Percentiles rank a stretch among this genome's conserved stretches.
Conservation (phyloP, 2,888 invertebrate genomes). For the Troides aeacus region DNA sequence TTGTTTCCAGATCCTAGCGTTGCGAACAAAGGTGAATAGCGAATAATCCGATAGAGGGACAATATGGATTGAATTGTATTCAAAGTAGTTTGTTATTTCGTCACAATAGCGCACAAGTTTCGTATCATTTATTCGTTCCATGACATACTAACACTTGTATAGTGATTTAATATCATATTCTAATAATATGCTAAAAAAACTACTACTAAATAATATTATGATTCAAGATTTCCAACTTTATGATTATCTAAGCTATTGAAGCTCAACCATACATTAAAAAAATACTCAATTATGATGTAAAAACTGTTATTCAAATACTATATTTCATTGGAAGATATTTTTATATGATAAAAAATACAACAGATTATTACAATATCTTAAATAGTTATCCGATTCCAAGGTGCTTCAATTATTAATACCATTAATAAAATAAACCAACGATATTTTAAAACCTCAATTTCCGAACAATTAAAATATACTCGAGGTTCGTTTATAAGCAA, state of each 20-base stretch:
- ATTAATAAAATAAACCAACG: background rate
- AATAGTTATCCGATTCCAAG: background rate
- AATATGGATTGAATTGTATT: constrained; percentile 7
- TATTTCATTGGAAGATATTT: too few species aligned
- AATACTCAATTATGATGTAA: too few species aligned
- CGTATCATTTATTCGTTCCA: background rate
- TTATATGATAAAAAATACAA: too few species aligned
- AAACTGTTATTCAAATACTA: too few species aligned
- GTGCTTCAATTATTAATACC: background rate
- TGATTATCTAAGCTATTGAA: too few species aligned
- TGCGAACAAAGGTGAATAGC: constrained; percentile 17
- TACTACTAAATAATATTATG: too few species aligned
- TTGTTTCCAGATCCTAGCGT: constrained; percentile 16
- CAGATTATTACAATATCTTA: background rate
- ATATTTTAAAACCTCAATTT: background rate
- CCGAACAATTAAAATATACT: background rate
- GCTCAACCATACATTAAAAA: too few species aligned
- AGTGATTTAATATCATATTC: background rate
- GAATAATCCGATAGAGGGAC: constrained; percentile 11
- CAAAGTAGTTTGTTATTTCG: background rate
- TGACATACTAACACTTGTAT: background rate
- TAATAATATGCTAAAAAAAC: background rate
- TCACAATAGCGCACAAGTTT: background rate
- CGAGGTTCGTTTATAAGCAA: background rate
- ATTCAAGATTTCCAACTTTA: too few species aligned